Evolutionary conservation across 2,888 invertebrate genomes (phyloP).

Genomic region (Hydrotaea diabolus): DNA sequence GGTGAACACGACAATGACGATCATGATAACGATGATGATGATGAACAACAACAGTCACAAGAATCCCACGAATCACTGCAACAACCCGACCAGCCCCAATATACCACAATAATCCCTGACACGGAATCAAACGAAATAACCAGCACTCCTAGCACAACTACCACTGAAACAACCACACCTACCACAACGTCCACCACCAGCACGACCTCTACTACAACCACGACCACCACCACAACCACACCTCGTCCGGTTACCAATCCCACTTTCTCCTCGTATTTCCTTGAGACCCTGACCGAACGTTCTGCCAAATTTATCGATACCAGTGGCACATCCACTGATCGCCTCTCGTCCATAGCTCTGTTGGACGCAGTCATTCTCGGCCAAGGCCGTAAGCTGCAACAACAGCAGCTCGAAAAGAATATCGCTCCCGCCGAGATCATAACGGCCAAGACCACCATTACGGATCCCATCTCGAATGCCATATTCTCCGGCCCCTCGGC

Average conservation of each 20-base stretch:
- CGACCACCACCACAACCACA: neutral
- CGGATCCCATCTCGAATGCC: constrained; percentile 29
- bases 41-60: constrained; percentile 44
- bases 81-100: constrained; percentile 40
- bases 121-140: constrained; percentile 43
- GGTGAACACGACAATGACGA: constrained; percentile 46
- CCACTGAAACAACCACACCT: constrained; percentile 31
- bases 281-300: neutral
- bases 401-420: neutral
- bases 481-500: no score
- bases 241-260: neutral
- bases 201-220: constrained; percentile 22
- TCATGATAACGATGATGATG: constrained; percentile 47
- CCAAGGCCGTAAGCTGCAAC: neutral
- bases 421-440: neutral
- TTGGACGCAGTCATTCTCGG: constrained; percentile 28
- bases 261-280: neutral
- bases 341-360: constrained; percentile 14
- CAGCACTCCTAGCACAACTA: neutral
- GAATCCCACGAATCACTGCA: neutral
- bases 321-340: constrained; percentile 12
- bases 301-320: constrained; percentile 1
- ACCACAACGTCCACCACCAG: constrained; percentile 30
- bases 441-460: constrained; percentile 18
- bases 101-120: constrained; percentile 37